Conservation (phyloP, 2,113 vertebrate genomes). For the Vimba vimba region DNA sequence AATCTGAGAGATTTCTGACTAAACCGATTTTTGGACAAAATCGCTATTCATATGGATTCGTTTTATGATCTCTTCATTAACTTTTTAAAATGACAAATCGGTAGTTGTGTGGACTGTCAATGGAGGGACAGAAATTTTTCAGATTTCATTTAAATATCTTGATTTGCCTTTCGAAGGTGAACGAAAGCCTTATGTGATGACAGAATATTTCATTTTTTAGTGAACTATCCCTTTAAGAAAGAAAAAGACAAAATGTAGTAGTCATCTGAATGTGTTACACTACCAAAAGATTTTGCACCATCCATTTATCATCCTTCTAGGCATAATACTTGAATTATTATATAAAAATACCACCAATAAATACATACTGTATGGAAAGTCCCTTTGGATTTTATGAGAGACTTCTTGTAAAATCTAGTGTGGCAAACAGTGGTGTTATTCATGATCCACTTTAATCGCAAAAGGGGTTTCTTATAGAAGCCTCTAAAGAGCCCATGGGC, state of each 20-base stretch:
- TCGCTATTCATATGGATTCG: too few species aligned
- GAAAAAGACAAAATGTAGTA: background rate
- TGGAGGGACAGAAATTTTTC: too few species aligned
- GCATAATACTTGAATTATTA: conserved; percentile 1
- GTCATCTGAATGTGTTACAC: background rate
- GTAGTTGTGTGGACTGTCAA: too few species aligned
- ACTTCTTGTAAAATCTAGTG: conserved; percentile 11
- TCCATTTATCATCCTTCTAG: background rate
- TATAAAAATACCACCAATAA: conserved; percentile 6
- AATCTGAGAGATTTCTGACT: too few species aligned
- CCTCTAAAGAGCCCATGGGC: conserved; percentile 23
- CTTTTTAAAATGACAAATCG: too few species aligned
- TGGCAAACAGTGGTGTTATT: conserved; percentile 40
- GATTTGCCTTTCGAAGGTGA: too few species aligned
- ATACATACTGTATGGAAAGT: conserved; percentile 12
- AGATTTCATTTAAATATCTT: too few species aligned
- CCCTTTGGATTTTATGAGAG: conserved; percentile 19
- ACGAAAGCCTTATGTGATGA: too few species aligned
- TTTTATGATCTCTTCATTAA: too few species aligned
- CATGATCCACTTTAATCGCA: conserved; percentile 49
- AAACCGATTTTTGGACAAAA: too few species aligned
- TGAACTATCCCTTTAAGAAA: background rate
- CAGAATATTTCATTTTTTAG: too few species aligned
- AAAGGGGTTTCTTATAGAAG: conserved; percentile 32
- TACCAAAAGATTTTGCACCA: background rate